Evolutionary conservation across 2,888 invertebrate genomes (phyloP), one percentile per base, ranked within the genome.

Genomic region (Ctena decussata): DNA sequence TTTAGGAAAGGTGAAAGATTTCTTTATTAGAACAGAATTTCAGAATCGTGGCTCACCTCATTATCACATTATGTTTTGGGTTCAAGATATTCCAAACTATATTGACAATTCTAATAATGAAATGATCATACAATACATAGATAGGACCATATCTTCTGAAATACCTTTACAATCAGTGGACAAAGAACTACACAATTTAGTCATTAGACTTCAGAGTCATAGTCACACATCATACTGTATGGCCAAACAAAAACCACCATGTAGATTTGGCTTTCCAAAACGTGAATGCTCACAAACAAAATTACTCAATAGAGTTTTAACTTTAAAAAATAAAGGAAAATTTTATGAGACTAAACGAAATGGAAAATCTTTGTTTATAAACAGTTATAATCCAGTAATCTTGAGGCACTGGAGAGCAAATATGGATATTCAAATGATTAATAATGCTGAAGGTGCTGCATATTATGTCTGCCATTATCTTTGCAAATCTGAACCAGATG

Each of bases 31-130:
- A 8, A 74, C 77, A 21, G 86, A 84, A 24, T 86, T 86, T 81
- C 86, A 86, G 77, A 80, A 77, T 18, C 44, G 83, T n/a, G 82
- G 85, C 1, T 73, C 77, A 57, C 83, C 86, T 2, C 86, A 86
- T 44, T 53, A 76, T 41, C 84, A 86, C 60, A 80, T 83, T 46
- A 81, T 86, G 77, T 71, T 86, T 0, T 86, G 83, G 84, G 35
- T 84, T 35, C 65, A 5, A 39, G 76, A 35, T 53, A 30, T 78
- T 0, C 77, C 74, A n/a, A n/a, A n/a, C n/a, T n/a, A n/a, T n/a
- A n/a, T n/a, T n/a, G n/a, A n/a, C n/a, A n/a, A n/a, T n/a, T 21
- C 27, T 46, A n/a, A 27, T 41, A n/a, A n/a, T 41, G 5, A 21
- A 15, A n/a, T 6, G 21, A 65, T 75, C 21, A 1, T 65, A n/a